Base-by-base conservation (phyloP, 2,797 vertebrate species). In the Delichon dasypus region DNA sequence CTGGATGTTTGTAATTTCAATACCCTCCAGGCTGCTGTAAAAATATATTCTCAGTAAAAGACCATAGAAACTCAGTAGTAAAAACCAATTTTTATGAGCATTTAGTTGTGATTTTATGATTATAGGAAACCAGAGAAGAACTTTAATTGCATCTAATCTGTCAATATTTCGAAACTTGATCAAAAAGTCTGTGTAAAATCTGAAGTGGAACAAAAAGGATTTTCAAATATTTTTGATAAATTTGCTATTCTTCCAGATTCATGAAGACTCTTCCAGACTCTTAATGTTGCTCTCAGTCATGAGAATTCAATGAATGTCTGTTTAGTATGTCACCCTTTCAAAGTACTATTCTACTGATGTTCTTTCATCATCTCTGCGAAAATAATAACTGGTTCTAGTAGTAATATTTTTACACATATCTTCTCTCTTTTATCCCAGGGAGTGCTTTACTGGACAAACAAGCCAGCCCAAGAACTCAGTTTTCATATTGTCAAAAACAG, bases 1-100 rank as follows among this genome's bases (percentile, higher is more conserved):
- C 82, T 99, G 99, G 92, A 99, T 99, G 97, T 99, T 98, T 88
- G 97, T 95, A 93, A 99, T 99, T 97, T 99, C 99, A 89, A 99
- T 98, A 85, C 99, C 99, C 85, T 99, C 99, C 84, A 99, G 98
- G 96, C 98, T 99, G 96, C 99, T 99, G 95, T 83, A 98, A 97
- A 95, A 93, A 96, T n/a, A 97, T 5, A 95, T 62, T 89, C 71
- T 95, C 79, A 75, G 45, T 95, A 91, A 75, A 94, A 94, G 30
- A 51, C 40, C 38, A 89, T 4, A 68, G 45, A 79, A 95, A 92
- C 51, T 45, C 48, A 5, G 20, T 27, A 48, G 67, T 32, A 88
- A 76, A 92, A 76, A 21, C 14, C 16, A 68, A 83, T 23, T 12
- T 90, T 88, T 74, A 36, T 16, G 23, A 62, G 51, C 32, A 16